A percentile compares a stretch with the other conserved stretches of the same genome.
Conservation (phyloP, 2,888 invertebrate genomes). For the Drosophila subsilvestris region DNA sequence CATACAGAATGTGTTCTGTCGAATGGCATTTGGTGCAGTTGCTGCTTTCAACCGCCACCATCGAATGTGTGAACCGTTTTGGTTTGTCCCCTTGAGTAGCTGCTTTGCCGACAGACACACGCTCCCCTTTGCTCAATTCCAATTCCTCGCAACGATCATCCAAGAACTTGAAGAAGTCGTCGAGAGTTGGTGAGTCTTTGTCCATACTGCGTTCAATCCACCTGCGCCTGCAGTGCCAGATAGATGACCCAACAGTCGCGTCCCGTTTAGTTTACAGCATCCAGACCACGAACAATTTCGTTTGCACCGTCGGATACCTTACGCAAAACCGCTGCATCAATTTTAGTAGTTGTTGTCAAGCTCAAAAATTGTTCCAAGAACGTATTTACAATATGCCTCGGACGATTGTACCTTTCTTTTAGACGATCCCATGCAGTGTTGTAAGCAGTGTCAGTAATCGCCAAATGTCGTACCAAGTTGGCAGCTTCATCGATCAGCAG, state of each 20-base stretch:
- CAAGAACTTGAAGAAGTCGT: background rate
- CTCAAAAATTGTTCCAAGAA: too few species aligned
- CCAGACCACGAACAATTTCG: constrained; percentile 2
- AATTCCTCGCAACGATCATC: constrained; percentile 2
- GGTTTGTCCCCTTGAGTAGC: background rate
- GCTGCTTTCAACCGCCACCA: too few species aligned
- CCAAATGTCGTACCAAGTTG: too few species aligned
- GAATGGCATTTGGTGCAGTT: background rate
- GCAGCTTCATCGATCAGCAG: too few species aligned
- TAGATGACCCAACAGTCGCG: background rate
- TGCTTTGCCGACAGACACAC: background rate
- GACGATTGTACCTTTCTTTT: too few species aligned
- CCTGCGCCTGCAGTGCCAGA: constrained; percentile 1
- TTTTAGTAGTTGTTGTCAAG: background rate
- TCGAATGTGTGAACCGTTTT: too few species aligned
- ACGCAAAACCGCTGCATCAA: background rate
- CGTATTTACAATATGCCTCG: too few species aligned
- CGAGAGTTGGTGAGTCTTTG: background rate
- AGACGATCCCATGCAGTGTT: too few species aligned
- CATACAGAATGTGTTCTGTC: background rate
- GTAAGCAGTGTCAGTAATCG: too few species aligned
- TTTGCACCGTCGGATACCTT: background rate
- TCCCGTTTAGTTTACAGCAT: background rate
- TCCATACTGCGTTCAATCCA: background rate
- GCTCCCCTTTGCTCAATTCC: background rate